Base-by-base conservation (phyloP, 2,888 invertebrate species). In the Pyrrhia umbra region DNA sequence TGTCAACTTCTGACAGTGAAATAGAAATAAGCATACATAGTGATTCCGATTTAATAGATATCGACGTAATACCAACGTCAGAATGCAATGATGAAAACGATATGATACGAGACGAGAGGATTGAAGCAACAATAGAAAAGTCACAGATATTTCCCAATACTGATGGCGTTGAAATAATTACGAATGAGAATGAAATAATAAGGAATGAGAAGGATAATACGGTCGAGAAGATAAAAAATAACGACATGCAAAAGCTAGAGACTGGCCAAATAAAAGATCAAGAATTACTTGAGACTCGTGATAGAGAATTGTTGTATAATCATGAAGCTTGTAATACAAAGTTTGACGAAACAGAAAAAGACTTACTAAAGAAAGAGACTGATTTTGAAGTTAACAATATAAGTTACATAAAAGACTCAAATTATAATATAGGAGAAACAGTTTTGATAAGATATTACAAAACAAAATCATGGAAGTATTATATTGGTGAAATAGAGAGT, bases 391-490 rank as follows among this genome's bases (percentile, higher is more conserved):
- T 13, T 25, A 46, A 23, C 13, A 25, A 46, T 46, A 23, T 18
- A 25, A 13, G 27, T 30, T 15, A 15, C 15, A 15, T n/a, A 47
- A 47, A 47, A 47, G 10, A 2, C 16, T 39, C 39, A 2, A n/a
- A n/a, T n/a, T 27, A 39, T 39, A 16, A 39, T 39, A 39, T 39
- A 55, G 16, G 30, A 30, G 45, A 43, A 42, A 15, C 42, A 43
- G 54, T 43, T 30, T 43, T 55, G 27, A 20, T 27, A 43, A 55
- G 43, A 42, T 55, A 55, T 27, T 43, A 55, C 16, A 39, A 39
- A 39, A 15, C 16, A 16, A 39, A 39, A 39, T 6, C 27, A 42
- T 55, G 54, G 43, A 55, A 20, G 20, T 55, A 55, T 42, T 55
- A 43, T 42, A 43, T 43, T 18, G 54, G 54, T 18, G 42, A 23